phyloP scores from a whole-genome alignment of 2,888 invertebrate genomes.

The Polydrusus tereticollis region DNA sequence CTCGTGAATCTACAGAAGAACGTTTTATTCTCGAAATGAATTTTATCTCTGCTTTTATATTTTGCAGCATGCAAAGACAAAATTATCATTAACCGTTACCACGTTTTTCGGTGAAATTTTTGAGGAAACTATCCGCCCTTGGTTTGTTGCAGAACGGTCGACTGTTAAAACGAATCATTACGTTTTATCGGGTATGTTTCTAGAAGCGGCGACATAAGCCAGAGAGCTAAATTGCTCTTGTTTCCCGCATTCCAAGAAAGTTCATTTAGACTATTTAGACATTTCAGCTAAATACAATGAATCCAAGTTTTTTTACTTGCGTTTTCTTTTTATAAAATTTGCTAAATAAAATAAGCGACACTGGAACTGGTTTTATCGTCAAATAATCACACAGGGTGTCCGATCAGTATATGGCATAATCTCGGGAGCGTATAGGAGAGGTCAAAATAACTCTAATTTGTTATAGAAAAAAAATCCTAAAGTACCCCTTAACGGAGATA shows the following conservation, averaged over 20 bases:
- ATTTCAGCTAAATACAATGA: not conserved
- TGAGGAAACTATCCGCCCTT: not conserved
- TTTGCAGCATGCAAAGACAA: no score
- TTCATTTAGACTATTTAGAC: not conserved
- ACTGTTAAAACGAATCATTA: not conserved
- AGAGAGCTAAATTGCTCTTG: not conserved
- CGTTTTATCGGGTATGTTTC: not conserved
- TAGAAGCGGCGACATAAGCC: slow-evolving; percentile 2
- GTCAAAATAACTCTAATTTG: no score
- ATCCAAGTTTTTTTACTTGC: not conserved
- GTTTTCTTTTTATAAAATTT: not conserved
- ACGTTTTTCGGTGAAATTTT: not conserved
- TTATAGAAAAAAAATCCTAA: no score
- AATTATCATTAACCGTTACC: not conserved
- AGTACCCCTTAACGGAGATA: no score
- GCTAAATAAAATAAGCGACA: not conserved
- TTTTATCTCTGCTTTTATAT: not conserved
- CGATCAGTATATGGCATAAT: no score
- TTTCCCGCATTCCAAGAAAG: not conserved
- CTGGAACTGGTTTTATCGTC: no score
- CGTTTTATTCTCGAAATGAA: no score
- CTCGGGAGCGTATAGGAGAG: no score
- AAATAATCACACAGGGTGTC: no score
- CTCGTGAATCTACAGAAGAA: no score
- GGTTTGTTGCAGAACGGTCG: not conserved